phyloP scores from a whole-genome alignment of 2,797 vertebrate species.

The Discoglossus pictus region DNA sequence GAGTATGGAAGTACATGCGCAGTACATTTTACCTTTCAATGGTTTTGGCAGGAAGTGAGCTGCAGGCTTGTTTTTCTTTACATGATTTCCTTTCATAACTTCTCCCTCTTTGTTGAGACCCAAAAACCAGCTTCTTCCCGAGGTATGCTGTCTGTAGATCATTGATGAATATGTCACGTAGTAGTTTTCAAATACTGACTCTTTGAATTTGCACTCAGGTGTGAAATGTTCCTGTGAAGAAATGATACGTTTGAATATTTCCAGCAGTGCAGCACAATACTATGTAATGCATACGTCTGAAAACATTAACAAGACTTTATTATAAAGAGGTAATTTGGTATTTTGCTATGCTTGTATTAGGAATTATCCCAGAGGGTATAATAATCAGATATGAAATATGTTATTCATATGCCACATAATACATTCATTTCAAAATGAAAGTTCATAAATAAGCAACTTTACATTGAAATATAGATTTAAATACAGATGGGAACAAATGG shows the following conservation, averaged over 20 bases:
- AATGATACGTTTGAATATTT: conserved; percentile 47
- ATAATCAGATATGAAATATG: conserved; percentile 7
- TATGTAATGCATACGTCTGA: not conserved
- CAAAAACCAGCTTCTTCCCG: conserved; percentile 97
- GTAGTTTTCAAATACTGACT: conserved; percentile 99
- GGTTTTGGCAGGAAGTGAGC: conserved; percentile 99
- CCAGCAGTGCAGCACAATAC: not conserved
- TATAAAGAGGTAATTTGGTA: too few relatives aligned
- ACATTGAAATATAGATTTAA: too few relatives aligned
- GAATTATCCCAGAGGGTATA: conserved; percentile 19
- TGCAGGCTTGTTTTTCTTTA: conserved; percentile 98
- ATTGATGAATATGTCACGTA: conserved; percentile 99
- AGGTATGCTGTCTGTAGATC: conserved; percentile 98
- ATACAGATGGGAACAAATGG: too few relatives aligned
- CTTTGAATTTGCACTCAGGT: conserved; percentile 98
- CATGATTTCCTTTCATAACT: conserved; percentile 99
- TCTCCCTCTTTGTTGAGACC: conserved; percentile 99
- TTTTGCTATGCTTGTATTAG: not conserved
- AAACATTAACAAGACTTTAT: not conserved
- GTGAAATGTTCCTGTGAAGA: conserved; percentile 94
- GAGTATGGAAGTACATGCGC: too few relatives aligned
- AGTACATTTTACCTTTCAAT: conserved; percentile 92
- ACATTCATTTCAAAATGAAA: too few relatives aligned
- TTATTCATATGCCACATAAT: not conserved
- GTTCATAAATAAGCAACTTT: too few relatives aligned